These are phyloP conservation scores for Dryoscopus gambensis DNA, from an alignment of 2,113 vertebrate species.

Conservation along the genomic window DNA sequence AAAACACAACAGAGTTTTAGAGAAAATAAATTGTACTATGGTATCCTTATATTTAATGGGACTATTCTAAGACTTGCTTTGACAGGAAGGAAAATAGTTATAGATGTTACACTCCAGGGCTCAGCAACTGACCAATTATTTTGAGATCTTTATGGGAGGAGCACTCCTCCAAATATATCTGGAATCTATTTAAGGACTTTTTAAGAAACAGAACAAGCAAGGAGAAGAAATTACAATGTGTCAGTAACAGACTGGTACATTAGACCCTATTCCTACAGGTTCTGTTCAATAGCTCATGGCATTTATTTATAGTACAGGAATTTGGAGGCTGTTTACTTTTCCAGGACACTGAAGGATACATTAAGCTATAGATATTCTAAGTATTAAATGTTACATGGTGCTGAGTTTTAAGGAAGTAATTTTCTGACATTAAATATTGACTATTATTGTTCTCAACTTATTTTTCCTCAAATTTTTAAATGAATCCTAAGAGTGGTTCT, in stretches of 20 bases:
- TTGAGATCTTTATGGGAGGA: background rate
- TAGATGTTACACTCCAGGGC: background rate
- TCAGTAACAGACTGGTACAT: background rate
- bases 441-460: background rate
- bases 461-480: background rate
- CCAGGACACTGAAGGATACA: background rate
- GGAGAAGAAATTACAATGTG: background rate
- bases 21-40: background rate
- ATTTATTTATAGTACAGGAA: background rate
- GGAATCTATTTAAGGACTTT: background rate
- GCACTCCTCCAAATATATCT: background rate
- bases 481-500: background rate
- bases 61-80: background rate
- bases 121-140: background rate
- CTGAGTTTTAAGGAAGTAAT: background rate
- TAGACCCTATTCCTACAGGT: background rate
- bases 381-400: background rate
- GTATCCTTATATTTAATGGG: background rate
- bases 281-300: background rate
- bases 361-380: background rate
- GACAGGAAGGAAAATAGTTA: background rate
- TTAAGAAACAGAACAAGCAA: background rate
- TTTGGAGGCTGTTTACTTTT: background rate
- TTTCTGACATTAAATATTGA: background rate
- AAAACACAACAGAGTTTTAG: background rate